Evolutionary conservation across 2,797 vertebrate species (phyloP).

Genomic region (Lacerta viridis): DNA sequence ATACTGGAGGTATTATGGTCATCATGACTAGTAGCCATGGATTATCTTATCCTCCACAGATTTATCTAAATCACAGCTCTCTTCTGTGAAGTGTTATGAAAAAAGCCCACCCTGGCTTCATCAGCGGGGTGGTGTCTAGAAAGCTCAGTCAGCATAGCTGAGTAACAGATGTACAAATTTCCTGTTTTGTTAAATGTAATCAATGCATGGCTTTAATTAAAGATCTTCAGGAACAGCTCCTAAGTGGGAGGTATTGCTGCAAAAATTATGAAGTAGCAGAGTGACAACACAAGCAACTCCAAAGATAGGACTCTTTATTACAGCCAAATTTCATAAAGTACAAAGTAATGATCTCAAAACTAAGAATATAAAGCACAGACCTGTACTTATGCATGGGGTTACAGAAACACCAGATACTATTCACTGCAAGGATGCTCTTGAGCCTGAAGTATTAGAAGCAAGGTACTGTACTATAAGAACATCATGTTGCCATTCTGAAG

Average conservation of each 20-base stretch:
- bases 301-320: constrained; percentile 10
- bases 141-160: too few species aligned
- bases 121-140: too few species aligned
- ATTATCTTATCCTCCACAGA: neutral
- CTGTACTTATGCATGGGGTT: neutral
- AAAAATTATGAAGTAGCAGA: neutral
- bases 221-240: neutral
- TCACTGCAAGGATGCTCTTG: neutral
- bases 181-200: neutral
- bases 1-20: neutral
- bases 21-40: neutral
- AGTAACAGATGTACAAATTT: too few species aligned
- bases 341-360: neutral
- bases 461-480: neutral
- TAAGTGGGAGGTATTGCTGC: neutral
- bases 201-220: neutral
- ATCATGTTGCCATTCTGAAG: neutral
- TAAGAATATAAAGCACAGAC: neutral
- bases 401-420: neutral
- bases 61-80: neutral
- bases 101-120: too few species aligned
- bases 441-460: neutral
- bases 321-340: neutral
- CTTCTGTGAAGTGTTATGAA: neutral
- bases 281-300: constrained; percentile 5